Percentiles rank a stretch among this genome's conserved stretches.
Evolutionary conservation across 2,888 invertebrate species (phyloP).

Genomic region (Charanyca ferruginea): DNA sequence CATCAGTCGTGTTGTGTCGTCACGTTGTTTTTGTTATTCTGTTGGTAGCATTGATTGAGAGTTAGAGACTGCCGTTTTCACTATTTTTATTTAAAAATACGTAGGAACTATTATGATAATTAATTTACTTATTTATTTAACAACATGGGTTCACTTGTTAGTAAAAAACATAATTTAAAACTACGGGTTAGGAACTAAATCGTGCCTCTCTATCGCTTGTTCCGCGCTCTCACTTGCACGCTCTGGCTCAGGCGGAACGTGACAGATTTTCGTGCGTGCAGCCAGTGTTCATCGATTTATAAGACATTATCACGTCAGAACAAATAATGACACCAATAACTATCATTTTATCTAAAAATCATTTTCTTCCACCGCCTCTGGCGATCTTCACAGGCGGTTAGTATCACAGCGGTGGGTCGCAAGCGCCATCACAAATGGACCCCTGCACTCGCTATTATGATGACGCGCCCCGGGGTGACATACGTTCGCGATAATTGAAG

Average conservation of each 20-base stretch:
- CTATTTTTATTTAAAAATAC: background rate
- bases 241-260: too few species aligned
- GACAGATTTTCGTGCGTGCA: too few species aligned
- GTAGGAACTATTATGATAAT: too few species aligned
- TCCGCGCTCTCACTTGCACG: too few species aligned
- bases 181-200: too few species aligned
- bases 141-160: too few species aligned
- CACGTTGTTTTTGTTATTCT: conserved; percentile 12
- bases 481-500: conserved; percentile 28
- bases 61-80: background rate
- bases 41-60: conserved; percentile 13
- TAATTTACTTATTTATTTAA: too few species aligned
- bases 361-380: conserved; percentile 22
- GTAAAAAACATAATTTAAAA: too few species aligned
- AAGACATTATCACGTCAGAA: too few species aligned
- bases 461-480: conserved; percentile 22
- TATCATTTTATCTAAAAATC: background rate
- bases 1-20: conserved; percentile 29
- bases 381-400: conserved; percentile 26
- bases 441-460: conserved; percentile 20
- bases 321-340: background rate
- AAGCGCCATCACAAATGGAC: conserved; percentile 23
- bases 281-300: too few species aligned
- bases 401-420: conserved; percentile 35
- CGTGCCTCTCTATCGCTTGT: too few species aligned